A percentile compares a stretch with the other conserved stretches of the same genome.
These are phyloP conservation scores for Xenops minutus DNA, from an alignment of 2,797 vertebrate genomes.

Conservation along the genomic window DNA sequence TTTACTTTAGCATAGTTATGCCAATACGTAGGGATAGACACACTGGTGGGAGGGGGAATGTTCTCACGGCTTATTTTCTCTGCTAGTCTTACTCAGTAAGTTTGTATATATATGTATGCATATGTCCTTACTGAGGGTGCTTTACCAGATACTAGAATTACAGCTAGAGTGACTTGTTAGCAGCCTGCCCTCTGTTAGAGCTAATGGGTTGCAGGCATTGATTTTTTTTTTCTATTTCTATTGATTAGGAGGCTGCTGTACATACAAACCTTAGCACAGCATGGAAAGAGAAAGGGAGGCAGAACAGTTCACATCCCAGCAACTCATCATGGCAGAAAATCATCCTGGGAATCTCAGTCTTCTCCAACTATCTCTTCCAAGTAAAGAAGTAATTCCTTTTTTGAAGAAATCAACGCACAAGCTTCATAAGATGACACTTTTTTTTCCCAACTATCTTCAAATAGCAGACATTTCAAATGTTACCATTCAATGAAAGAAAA, in stretches of 20 bases:
- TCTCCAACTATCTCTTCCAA: not conserved
- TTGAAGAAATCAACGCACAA: not conserved
- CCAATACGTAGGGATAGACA: not conserved
- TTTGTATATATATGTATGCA: not conserved
- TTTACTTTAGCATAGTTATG: not conserved
- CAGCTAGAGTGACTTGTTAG: constrained; percentile 35
- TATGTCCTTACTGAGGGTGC: not conserved
- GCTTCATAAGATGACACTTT: not conserved
- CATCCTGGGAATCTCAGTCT: not conserved
- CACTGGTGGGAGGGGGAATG: not conserved
- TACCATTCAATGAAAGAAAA: not conserved
- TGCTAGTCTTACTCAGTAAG: not conserved
- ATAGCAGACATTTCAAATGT: not conserved
- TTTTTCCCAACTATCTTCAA: not conserved
- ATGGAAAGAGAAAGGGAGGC: constrained; percentile 40
- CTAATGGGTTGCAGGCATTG: constrained; percentile 68
- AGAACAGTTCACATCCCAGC: constrained; percentile 25
- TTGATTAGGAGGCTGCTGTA: constrained; percentile 65
- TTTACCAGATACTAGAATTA: constrained; percentile 33
- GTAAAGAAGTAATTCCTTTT: not conserved
- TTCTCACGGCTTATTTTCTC: not conserved
- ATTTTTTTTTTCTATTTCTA: constrained; percentile 59
- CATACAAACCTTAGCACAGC: constrained; percentile 47
- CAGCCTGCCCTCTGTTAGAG: constrained; percentile 59
- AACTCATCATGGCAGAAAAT: not conserved